A percentile compares a stretch with the other conserved stretches of the same genome.
Conservation (phyloP, 2,113 vertebrate species). For the Hypomesus transpacificus region DNA sequence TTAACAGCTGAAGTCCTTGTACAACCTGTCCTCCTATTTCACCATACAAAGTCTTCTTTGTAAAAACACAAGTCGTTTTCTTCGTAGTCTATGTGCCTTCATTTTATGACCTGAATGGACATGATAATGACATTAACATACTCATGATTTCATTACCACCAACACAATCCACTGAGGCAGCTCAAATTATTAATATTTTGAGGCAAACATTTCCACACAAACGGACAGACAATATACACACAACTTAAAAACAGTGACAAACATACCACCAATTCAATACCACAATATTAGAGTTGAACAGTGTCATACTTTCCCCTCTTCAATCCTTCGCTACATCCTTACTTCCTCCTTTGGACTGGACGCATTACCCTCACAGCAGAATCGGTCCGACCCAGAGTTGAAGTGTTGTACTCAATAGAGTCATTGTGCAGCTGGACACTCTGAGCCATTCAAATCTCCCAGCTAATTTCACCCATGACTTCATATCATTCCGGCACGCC, state of each 20-base stretch:
- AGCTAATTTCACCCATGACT: not conserved
- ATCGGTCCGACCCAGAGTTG: slow-evolving; percentile 24
- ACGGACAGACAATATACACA: not conserved
- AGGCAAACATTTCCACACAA: slow-evolving; percentile 5
- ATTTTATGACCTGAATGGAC: not conserved
- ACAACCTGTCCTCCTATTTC: not conserved
- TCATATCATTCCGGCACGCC: not conserved
- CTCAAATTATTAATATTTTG: not conserved
- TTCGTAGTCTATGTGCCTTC: not conserved
- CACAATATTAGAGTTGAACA: slow-evolving; percentile 1
- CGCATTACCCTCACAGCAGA: slow-evolving; percentile 32
- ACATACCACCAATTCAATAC: not conserved
- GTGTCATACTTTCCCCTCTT: too few species aligned
- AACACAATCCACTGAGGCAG: not conserved
- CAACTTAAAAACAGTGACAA: not conserved
- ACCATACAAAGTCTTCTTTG: too few species aligned
- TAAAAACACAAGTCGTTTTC: not conserved
- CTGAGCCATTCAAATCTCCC: not conserved
- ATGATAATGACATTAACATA: not conserved
- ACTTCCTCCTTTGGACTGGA: not conserved
- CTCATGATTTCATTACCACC: not conserved
- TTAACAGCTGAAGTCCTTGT: too few species aligned
- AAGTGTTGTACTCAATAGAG: not conserved
- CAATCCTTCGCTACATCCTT: not conserved
- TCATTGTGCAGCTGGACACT: not conserved